These are phyloP conservation scores for Protosalanx chinensis DNA, from an alignment of 2,797 vertebrate species.

Conservation along the genomic window DNA sequence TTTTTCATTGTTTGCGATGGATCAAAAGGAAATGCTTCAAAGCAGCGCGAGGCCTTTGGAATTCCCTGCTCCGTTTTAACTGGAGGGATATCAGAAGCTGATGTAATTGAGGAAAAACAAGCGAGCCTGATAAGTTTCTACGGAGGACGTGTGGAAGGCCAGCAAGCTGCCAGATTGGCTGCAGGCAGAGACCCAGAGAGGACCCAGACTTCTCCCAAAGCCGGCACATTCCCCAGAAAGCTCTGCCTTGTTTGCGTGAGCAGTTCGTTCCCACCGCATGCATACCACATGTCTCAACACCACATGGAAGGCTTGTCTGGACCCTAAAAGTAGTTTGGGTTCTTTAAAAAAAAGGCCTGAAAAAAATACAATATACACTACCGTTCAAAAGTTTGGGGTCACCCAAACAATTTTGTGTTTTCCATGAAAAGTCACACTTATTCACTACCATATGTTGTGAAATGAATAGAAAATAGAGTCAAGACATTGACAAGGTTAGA, in stretches of 20 bases:
- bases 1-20: no score
- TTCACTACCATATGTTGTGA: no score
- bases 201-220: not conserved
- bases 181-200: not conserved
- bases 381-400: no score
- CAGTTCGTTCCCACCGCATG: not conserved
- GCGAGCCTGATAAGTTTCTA: not conserved
- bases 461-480: no score
- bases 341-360: not conserved
- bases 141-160: not conserved
- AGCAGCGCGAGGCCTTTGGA: not conserved
- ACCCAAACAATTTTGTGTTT: no score
- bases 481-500: no score
- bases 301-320: not conserved
- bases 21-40: not conserved
- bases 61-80: not conserved
- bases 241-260: not conserved
- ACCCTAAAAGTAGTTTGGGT: not conserved
- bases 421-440: no score
- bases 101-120: no score
- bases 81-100: not conserved
- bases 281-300: not conserved
- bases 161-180: not conserved
- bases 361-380: no score
- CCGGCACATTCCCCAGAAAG: not conserved